Evolutionary conservation across 2,113 vertebrate species (phyloP), one percentile per base, ranked within the genome.

Genomic region (Corythornis vintsioides): DNA sequence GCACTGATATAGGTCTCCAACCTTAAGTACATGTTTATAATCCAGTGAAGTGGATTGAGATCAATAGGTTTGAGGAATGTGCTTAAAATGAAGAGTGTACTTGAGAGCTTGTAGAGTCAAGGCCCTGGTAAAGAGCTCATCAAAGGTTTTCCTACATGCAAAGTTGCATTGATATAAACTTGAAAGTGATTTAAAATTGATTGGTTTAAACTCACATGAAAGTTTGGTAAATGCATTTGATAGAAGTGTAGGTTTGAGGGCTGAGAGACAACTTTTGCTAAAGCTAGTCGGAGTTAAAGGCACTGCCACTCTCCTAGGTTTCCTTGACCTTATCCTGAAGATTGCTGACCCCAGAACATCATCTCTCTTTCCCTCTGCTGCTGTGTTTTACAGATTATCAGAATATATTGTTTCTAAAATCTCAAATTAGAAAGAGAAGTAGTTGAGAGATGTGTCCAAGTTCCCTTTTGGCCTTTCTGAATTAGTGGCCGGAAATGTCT

Each of bases 21-120:
- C 7, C 89, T 92, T 89, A 94, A 95, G 95, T 92, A 66, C 83
- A 45, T 96, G 88, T 96, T 96, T 96, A 94, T 94, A 90, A 95
- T 93, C 84, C 84, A 87, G 70, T 95, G 84, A 85, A 96, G 92
- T 87, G 86, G 70, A 85, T 95, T 90, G 92, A 94, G 86, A 94
- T 96, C 89, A 95, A 96, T 92, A 93, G 77, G 67, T 87, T 95
- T 82, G 74, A 96, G 92, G 80, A 93, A 96, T 93, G 80, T 90
- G 66, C 92, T 94, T 93, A 94, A 96, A 92, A 93, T 90, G 60
- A 96, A 93, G 86, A 93, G 94, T 84, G 53, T 45, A 55, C 91
- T 96, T 94, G 84, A 96, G 89, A 79, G 69, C 74, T 79, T 91
- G 69, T 83, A 83, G 83, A 93, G 83, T 89, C 89, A 92, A 92